phyloP scores from a whole-genome alignment of 30 jellyfish, hydroid and myxozoan species.

The Hydractinia symbiolongicarpus region DNA sequence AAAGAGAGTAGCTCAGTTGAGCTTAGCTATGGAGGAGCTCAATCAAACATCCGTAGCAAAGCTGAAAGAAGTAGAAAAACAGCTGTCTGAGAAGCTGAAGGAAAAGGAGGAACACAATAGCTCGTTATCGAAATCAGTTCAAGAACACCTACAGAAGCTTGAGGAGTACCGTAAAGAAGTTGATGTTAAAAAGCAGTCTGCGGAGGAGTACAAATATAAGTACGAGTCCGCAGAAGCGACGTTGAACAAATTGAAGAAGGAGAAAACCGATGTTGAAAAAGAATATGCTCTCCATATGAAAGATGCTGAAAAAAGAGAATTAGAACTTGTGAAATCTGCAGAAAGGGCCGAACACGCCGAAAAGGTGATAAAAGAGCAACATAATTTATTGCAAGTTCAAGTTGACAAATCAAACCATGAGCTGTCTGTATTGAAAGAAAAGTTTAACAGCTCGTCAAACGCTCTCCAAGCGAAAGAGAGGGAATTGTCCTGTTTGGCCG shows the following conservation, averaged over 20 bases:
- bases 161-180: conserved; percentile 15
- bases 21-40: conserved; percentile 10
- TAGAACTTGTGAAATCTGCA: conserved; percentile 1
- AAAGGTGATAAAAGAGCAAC: conserved; percentile 17
- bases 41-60: conserved; percentile 9
- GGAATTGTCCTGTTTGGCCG: conserved; percentile 20
- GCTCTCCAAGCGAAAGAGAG: conserved; percentile 4
- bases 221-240: conserved; percentile 14
- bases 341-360: conserved; percentile 15
- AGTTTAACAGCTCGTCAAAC: background rate
- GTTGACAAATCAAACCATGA: conserved; percentile 10
- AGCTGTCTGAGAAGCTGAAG: conserved; percentile 4
- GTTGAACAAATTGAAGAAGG: conserved; percentile 23
- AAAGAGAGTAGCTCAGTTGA: conserved; percentile 21
- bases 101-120: conserved; percentile 27
- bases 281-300: conserved; percentile 11
- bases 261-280: conserved; percentile 25
- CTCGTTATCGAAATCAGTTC: background rate
- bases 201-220: conserved; percentile 13
- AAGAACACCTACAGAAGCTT: conserved; percentile 4
- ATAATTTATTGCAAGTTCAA: background rate
- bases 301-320: conserved; percentile 26
- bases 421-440: background rate
- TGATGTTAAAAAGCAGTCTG: conserved; percentile 11
- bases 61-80: conserved; percentile 24